Conservation (phyloP, 2,888 invertebrate species). For the Smittia sp. region DNA sequence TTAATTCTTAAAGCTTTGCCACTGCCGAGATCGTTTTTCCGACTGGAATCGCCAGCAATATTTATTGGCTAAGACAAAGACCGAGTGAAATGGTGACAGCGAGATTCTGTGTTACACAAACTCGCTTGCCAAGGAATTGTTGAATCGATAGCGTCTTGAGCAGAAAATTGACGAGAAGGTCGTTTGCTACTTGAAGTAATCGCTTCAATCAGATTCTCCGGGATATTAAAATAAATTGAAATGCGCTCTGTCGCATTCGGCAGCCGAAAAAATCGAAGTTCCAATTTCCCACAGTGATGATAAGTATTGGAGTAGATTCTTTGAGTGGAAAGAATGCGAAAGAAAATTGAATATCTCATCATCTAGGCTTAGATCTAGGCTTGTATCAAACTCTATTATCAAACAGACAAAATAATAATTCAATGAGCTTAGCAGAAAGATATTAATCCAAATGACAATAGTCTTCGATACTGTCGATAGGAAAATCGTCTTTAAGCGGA, state of each 20-base stretch:
- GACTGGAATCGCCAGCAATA: not conserved
- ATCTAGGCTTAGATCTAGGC: not conserved
- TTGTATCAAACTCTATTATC: conserved; percentile 28
- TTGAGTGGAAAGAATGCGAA: not conserved
- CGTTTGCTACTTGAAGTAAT: not conserved
- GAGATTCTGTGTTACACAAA: too few relatives aligned
- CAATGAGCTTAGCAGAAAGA: conserved; percentile 25
- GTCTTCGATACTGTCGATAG: not conserved
- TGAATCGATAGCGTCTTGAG: too few relatives aligned
- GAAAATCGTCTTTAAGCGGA: not conserved
- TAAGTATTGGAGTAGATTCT: not conserved
- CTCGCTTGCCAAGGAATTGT: too few relatives aligned
- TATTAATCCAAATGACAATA: conserved; percentile 41
- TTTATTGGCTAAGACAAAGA: not conserved
- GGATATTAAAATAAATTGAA: conserved; percentile 29
- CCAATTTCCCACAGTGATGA: not conserved
- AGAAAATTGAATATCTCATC: conserved; percentile 29
- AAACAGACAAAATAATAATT: conserved; percentile 36
- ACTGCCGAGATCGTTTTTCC: not conserved
- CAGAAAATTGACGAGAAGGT: too few relatives aligned
- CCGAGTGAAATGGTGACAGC: not conserved
- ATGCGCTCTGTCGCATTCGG: not conserved
- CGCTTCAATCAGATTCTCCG: conserved; percentile 19
- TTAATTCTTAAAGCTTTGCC: not conserved
- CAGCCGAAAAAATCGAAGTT: not conserved